Percentiles rank a stretch among this genome's conserved stretches.
phyloP scores from a whole-genome alignment of 2,888 invertebrate species.

The Callyntrura sp. region DNA sequence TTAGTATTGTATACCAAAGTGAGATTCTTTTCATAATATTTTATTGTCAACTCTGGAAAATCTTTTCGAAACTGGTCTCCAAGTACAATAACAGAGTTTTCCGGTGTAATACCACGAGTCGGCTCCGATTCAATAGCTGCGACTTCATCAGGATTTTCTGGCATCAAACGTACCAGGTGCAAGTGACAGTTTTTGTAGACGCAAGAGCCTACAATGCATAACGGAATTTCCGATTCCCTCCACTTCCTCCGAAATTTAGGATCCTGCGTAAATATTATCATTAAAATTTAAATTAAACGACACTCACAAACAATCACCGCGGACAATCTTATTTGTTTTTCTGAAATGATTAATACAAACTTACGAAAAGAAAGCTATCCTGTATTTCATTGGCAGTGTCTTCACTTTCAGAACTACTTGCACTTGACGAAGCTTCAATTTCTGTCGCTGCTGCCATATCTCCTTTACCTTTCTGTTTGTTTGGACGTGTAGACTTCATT shows the following conservation, averaged over 20 bases:
- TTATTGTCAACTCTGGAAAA: not conserved
- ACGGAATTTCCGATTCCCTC: not conserved
- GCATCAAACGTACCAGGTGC: not conserved
- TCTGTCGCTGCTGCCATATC: no score
- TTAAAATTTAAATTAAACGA: not conserved
- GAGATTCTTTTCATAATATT: not conserved
- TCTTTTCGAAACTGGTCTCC: not conserved
- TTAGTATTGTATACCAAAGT: not conserved
- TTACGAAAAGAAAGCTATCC: not conserved
- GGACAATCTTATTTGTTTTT: not conserved
- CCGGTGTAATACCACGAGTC: not conserved
- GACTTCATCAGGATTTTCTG: not conserved
- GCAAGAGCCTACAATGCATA: not conserved
- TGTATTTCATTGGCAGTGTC: no score
- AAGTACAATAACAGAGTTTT: not conserved
- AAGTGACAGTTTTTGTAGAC: not conserved
- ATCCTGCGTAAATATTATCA: not conserved
- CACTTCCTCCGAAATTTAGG: not conserved
- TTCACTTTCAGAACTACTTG: no score
- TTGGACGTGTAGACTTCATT: no score
- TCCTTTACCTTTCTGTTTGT: no score
- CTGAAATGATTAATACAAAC: no score
- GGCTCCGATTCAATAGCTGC: not conserved
- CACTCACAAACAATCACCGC: not conserved
- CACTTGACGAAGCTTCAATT: no score